Base-by-base conservation (phyloP, 2,113 vertebrate species). In the Ibidorhyncha struthersii region DNA sequence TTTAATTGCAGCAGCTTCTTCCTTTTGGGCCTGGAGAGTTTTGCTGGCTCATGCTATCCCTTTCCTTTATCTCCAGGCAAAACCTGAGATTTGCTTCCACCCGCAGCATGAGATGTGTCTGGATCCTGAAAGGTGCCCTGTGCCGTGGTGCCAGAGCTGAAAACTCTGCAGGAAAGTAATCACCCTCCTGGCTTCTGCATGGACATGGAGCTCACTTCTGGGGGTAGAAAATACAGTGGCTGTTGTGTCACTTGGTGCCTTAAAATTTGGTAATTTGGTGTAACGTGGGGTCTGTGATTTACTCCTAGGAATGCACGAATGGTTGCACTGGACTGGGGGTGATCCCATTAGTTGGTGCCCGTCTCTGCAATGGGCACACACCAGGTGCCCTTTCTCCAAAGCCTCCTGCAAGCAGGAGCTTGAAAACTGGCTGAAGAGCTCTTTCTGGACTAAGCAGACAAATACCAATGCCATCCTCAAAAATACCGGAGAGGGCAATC, bases 41-140 rank as follows among this genome's bases (percentile, higher is more conserved):
- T 45, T 59, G 41, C 50, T 52, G 80, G 45, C 45, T 92, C 21
- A 12, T 0, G 0, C 18, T 1, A 1, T 26, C 19, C 67, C 20
- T 86, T 49, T 34, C 38, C 19, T 79, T 79, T 3, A 5, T 12
- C 77, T 69, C 83, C 76, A 61, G 20, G 58, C 17, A 73, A 86
- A 94, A 56, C 15, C 15, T 70, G 72, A 50, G 58, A 27, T 86
- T 65, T n/a, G 23, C 26, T 80, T 79, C 34, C 43, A 18, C 38
- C 34, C 2, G 4, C 32, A 55, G 80, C 16, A 1, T 8, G 10
- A 53, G 38, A 25, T 40, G 47, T 43, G 69, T 47, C 1, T 3
- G 6, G 43, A 74, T 63, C 58, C 29, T 38, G 40, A 47, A 32
- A 80, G 34, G 14, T 71, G 16, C 55, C 30, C 47, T 16, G 0